Base-by-base conservation (phyloP, 2,113 vertebrate genomes). In the Trochalopteron elliotii region DNA sequence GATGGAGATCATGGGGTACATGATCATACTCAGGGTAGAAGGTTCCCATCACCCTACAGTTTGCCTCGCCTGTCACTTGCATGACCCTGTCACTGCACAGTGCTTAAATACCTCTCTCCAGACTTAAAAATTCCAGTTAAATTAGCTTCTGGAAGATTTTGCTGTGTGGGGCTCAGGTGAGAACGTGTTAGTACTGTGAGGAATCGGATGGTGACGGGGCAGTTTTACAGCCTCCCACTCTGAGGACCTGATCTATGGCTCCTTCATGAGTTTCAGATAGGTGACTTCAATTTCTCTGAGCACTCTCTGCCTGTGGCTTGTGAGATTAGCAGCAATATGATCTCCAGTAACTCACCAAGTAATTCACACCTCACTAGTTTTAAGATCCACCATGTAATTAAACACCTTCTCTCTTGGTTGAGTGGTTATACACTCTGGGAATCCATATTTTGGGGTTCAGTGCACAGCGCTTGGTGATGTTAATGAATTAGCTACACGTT, bases 301-400 rank as follows among this genome's bases (percentile, higher is more conserved):
- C 12, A 30, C 9, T 37, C 27, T 47, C 56, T 74, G 44, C 53
- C 44, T 10, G 0, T 70, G 52, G 40, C 11, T 78, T 83, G 42
- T 63, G 47, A 80, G 39, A 92, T 90, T 50, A 78, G 60, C 64
- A 77, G 52, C 68, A 70, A 60, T 39, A 7, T 47, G 30, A 88
- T 83, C 68, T 55, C 63, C 47, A 44, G 71, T 78, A 83, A 68
- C 53, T 90, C 78, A 64, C 55, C 1, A 2, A 93, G 68, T 60
- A 47, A 31, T 81, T 90, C 64, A 81, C 37, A 91, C 70, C 31
- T 96, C 81, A 33, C 64, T 88, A 52, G 24, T 70, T 94, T 74
- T 75, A 90, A 70, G 87, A 90, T 78, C 39, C 55, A 88, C 15
- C 71, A 30, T 88, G 68, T 86, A 95, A 92, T 96, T 94, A 88